Conservation (phyloP, 2,797 vertebrate genomes). For the Allobates femoralis region DNA sequence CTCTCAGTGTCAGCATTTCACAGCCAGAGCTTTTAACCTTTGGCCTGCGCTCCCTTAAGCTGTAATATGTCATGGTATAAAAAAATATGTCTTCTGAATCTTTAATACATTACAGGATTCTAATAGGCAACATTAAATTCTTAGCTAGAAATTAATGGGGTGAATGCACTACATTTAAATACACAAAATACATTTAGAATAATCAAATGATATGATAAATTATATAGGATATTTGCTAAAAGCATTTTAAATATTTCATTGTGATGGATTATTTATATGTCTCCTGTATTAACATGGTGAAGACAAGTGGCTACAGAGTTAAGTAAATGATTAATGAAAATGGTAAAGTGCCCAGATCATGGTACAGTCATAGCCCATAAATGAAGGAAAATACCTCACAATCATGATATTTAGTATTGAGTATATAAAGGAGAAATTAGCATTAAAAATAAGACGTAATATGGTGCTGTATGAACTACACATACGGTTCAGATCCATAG, state of each 20-base stretch:
- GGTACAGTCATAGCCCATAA: neutral
- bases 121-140: constrained; percentile 8
- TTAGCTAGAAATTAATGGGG: constrained; percentile 3
- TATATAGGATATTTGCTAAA: neutral
- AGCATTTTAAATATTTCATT: constrained; percentile 23
- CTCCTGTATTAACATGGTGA: neutral
- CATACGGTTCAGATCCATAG: neutral
- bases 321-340: neutral
- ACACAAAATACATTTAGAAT: neutral
- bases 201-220: neutral
- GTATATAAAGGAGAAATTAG: neutral
- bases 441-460: neutral
- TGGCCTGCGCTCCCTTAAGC: neutral
- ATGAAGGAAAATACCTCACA: neutral
- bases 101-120: neutral
- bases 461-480: neutral
- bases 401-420: neutral
- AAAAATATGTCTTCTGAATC: constrained; percentile 19
- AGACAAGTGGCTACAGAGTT: neutral
- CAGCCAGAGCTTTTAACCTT: constrained; percentile 41
- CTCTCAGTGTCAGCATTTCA: constrained; percentile 40
- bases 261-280: neutral
- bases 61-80: constrained; percentile 39
- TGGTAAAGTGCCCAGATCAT: neutral
- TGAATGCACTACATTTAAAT: neutral